phyloP scores from a whole-genome alignment of 2,113 vertebrate genomes.

The Rhadina sibilatrix region DNA sequence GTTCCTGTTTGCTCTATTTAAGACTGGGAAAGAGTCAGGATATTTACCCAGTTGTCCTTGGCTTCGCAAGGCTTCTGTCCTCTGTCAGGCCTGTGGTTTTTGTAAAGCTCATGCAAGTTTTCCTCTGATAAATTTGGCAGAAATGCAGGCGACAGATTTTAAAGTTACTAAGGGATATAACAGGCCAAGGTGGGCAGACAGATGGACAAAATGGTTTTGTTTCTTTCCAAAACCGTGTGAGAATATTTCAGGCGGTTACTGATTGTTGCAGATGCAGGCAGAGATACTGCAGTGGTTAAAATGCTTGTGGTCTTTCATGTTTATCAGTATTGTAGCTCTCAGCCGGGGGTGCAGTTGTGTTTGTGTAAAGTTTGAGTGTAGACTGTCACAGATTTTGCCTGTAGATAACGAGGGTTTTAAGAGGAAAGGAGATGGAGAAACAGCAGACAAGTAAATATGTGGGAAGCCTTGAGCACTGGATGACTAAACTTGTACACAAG shows the following conservation, averaged over 20 bases:
- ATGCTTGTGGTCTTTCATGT: not conserved
- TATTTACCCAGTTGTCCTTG: not conserved
- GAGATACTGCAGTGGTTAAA: not conserved
- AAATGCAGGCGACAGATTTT: not conserved
- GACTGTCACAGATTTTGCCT: not conserved
- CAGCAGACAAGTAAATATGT: not conserved
- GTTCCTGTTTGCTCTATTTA: not conserved
- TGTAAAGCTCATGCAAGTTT: not conserved
- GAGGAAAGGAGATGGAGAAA: not conserved
- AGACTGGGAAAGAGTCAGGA: not conserved
- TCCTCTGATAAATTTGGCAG: not conserved
- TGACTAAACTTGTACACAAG: not conserved
- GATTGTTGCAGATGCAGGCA: not conserved
- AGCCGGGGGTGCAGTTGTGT: not conserved
- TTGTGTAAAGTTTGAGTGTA: not conserved
- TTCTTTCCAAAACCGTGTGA: not conserved
- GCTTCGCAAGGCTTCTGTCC: not conserved
- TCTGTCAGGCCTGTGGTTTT: not conserved
- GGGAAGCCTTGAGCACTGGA: not conserved
- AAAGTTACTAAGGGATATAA: not conserved
- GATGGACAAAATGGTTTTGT: not conserved
- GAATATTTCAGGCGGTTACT: not conserved
- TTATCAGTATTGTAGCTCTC: not conserved
- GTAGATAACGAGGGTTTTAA: rapidly evolving
- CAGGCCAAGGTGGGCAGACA: not conserved